Evolutionary conservation across 1,140 invertebrate genomes (phyloP).

Genomic region (Macrobrachium rosenbergii): DNA sequence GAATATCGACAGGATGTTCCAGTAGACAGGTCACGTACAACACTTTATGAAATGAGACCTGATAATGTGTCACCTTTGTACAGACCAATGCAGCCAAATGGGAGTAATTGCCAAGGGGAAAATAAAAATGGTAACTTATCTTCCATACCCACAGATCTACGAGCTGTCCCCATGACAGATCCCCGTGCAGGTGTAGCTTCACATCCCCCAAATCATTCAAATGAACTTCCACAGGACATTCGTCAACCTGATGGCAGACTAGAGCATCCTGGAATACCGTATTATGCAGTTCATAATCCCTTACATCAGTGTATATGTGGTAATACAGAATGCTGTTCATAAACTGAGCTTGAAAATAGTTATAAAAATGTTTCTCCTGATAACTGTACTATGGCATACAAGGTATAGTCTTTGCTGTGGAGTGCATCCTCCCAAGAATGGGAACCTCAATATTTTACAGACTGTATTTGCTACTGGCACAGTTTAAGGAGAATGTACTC

Average conservation of each 20-base stretch:
- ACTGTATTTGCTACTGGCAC: too few species aligned
- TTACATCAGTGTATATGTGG: slow-evolving; percentile 43
- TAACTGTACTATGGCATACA: too few species aligned
- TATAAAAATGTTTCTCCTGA: too few species aligned
- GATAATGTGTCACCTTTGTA: slow-evolving; percentile 21
- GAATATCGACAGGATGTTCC: slow-evolving; percentile 46
- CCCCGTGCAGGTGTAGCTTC: slow-evolving; percentile 11
- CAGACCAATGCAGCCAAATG: slow-evolving; percentile 25
- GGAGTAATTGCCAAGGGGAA: slow-evolving; percentile 29
- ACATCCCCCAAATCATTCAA: slow-evolving; percentile 28
- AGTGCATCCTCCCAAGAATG: too few species aligned
- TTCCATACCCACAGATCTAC: slow-evolving; percentile 17
- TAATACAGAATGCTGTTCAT: too few species aligned
- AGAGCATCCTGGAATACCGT: slow-evolving; percentile 40
- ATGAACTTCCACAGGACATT: slow-evolving; percentile 28
- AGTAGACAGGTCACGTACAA: slow-evolving; percentile 29
- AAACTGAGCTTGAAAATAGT: too few species aligned
- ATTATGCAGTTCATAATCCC: slow-evolving; percentile 44
- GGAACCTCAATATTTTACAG: too few species aligned
- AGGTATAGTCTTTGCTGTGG: too few species aligned
- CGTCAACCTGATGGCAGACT: slow-evolving; percentile 43
- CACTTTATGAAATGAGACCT: slow-evolving; percentile 29
- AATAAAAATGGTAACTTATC: slow-evolving; percentile 25
- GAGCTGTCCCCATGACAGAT: not conserved
- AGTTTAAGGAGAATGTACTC: too few species aligned